Base-by-base conservation (phyloP, 2,888 invertebrate genomes). In the Muschampia plurimacula region DNA sequence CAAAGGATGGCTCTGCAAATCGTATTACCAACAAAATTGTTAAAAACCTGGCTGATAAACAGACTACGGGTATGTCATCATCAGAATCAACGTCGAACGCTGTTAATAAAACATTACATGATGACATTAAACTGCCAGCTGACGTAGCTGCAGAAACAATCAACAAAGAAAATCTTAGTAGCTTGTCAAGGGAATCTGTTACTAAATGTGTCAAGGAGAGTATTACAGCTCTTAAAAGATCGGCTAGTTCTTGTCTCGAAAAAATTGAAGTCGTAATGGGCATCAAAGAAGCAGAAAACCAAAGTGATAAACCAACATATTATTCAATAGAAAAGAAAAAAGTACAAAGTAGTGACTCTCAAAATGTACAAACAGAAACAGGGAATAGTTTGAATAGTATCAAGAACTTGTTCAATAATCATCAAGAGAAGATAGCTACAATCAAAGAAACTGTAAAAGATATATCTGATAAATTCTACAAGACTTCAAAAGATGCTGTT, bases 401-500 rank as follows among this genome's bases (percentile, higher is more conserved):
- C 28, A 72, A 52, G 67, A 72, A 74, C 12, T 65, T 82, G 22
- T 13, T 79, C 0, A 76, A 84, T 3, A 76, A 78, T 39, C 84
- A 85, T 69, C 76, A 74, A 28, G 77, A 84, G 77, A 82, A 88
- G 0, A 74, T 89, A 55, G 74, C 79, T 6, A 84, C 82, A 0
- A 80, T 90, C 7, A 86, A 84, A 79, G 73, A 75, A 44, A 85
- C 87, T 3, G 82, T 88, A 74, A 82, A 85, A 79, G 85, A 85
- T 73, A 80, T 89, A 32, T 76, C 86, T 2, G 82, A 79, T 3
- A 87, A 84, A 75, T 80, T 85, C 2, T 86, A 81, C 69, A 78
- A 76, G 6, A 81, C 79, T 55, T 86, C 89, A 0, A 84, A 85
- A 75, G 86, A 88, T 10, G 84, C 85, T 10, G 82, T 87, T 1